Evolutionary conservation across 2,113 vertebrate genomes (phyloP).

Genomic region (Rhabdomys dilectus): DNA sequence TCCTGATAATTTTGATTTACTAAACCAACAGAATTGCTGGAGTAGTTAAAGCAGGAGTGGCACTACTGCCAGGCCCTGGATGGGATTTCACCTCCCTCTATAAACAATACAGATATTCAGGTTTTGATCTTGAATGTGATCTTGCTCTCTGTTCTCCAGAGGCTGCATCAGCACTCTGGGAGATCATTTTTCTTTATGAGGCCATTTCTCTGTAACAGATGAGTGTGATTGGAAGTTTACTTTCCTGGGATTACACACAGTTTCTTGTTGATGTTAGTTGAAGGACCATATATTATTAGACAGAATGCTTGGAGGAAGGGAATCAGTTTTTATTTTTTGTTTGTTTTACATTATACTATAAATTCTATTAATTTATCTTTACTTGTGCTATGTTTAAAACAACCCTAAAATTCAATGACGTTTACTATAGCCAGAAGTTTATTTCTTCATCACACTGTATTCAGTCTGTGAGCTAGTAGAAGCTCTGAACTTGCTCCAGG

Average conservation of each 20-base stretch:
- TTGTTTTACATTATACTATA: not conserved
- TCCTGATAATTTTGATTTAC: not conserved
- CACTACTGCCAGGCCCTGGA: not conserved
- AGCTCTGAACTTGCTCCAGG: not conserved
- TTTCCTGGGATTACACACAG: not conserved
- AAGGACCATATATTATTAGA: not conserved
- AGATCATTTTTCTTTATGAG: not conserved
- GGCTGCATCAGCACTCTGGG: not conserved
- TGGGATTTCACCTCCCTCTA: not conserved
- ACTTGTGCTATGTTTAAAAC: not conserved
- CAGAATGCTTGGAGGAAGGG: not conserved
- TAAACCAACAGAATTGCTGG: not conserved
- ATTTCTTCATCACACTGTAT: not conserved
- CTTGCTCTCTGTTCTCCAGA: not conserved
- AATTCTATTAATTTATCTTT: not conserved
- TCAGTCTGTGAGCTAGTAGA: not conserved
- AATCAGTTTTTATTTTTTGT: not conserved
- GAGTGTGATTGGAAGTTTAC: not conserved
- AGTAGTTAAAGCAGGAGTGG: not conserved
- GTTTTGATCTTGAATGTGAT: not conserved
- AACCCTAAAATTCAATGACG: not conserved
- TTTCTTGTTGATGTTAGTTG: not conserved
- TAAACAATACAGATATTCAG: not conserved
- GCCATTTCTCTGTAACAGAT: not conserved
- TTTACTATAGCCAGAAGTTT: not conserved